Conservation (phyloP, 2,797 vertebrate species). For the Sitta carolinensis region DNA sequence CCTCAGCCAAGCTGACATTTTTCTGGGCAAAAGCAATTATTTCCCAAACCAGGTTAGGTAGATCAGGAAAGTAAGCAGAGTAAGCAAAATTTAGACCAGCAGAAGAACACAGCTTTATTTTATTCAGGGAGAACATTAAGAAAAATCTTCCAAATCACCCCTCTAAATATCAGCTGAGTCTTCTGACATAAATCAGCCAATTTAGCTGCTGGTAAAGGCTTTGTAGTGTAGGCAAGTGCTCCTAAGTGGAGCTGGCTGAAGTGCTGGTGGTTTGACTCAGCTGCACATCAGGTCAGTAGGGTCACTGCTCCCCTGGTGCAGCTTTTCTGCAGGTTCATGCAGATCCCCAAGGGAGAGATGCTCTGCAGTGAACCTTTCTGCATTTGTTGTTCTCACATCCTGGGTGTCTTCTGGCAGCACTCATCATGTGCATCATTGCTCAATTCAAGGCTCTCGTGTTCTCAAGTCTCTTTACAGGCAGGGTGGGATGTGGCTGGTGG, state of each 20-base stretch:
- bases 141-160: conserved; percentile 25
- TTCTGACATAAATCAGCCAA: conserved; percentile 11
- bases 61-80: background rate
- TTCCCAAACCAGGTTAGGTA: background rate
- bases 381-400: background rate
- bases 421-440: background rate
- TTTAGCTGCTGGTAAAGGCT: background rate
- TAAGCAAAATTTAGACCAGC: background rate
- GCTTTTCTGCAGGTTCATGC: background rate
- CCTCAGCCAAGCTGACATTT: background rate
- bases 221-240: background rate
- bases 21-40: background rate
- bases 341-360: background rate
- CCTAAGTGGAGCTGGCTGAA: background rate
- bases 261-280: background rate
- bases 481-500: conserved; percentile 1
- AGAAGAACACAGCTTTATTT: background rate
- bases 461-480: background rate
- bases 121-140: background rate
- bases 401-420: background rate
- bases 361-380: background rate
- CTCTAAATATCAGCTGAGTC: background rate
- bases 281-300: background rate
- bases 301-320: background rate
- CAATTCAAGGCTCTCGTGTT: background rate